These are phyloP conservation scores for Siniperca scherzeri DNA, from an alignment of 2,797 vertebrate species.

Conservation along the genomic window DNA sequence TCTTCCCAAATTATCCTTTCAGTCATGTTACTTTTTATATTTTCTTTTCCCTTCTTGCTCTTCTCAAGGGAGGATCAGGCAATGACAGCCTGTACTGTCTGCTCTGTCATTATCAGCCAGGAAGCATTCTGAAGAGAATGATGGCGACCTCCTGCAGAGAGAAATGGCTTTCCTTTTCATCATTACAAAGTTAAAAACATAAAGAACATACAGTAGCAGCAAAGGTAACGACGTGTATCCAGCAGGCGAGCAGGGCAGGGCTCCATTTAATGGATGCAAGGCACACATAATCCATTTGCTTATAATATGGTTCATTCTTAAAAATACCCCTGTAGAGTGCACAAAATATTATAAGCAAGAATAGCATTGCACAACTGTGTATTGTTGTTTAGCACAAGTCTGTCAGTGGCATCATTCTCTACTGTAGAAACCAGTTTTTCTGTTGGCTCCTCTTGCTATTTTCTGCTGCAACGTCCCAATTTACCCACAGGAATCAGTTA, in stretches of 20 bases:
- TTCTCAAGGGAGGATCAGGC: conserved; percentile 29
- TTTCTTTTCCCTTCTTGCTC: conserved; percentile 10
- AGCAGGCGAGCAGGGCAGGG: conserved; percentile 13
- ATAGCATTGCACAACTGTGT: neutral
- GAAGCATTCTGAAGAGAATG: conserved; percentile 40
- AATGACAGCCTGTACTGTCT: conserved; percentile 60
- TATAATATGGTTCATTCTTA: conserved; percentile 6
- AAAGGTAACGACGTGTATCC: conserved; percentile 43
- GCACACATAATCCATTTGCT: conserved; percentile 27
- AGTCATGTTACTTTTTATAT: conserved; percentile 50
- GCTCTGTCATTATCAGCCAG: conserved; percentile 60
- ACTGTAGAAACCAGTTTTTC: neutral
- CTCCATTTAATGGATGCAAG: conserved; percentile 41
- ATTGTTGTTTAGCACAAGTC: neutral
- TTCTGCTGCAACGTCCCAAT: neutral
- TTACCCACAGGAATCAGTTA: neutral
- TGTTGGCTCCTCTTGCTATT: neutral
- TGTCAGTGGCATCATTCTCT: conserved; percentile 2
- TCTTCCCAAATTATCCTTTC: conserved; percentile 52
- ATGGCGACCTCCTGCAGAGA: conserved; percentile 49
- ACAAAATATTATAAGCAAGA: conserved; percentile 5
- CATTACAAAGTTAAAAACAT: conserved; percentile 46
- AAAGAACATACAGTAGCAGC: conserved; percentile 24
- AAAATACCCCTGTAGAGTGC: neutral
- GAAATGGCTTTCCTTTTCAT: conserved; percentile 32